Evolutionary conservation across 2,888 invertebrate species (phyloP).

Genomic region (Craniophora ligustri): DNA sequence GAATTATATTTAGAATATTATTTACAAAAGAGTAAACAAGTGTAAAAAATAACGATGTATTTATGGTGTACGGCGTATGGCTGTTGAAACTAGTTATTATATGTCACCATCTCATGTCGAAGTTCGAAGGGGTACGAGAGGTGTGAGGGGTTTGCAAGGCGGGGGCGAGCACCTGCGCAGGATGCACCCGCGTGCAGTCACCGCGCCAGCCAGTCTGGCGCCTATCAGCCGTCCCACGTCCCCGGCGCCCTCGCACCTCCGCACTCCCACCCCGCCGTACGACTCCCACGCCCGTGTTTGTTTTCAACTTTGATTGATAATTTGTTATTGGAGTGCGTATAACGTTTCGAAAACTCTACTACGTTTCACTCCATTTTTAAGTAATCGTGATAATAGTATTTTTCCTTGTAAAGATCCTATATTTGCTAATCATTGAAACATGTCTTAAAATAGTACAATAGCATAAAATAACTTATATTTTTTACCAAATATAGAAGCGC

Average conservation of each 20-base stretch:
- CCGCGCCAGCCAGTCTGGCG: slow-evolving; percentile 86
- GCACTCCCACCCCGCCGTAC: slow-evolving; percentile 46
- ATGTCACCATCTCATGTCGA: slow-evolving; percentile 59
- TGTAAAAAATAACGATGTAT: slow-evolving; percentile 4
- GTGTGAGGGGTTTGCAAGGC: slow-evolving; percentile 32
- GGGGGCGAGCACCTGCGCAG: slow-evolving; percentile 78
- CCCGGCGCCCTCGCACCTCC: slow-evolving; percentile 41
- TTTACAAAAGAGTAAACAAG: neutral
- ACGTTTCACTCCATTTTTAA: slow-evolving; percentile 49
- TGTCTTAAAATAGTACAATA: no score
- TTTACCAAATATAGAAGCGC: no score
- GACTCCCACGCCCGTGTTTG: slow-evolving; percentile 78
- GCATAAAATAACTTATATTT: no score
- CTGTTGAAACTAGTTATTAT: slow-evolving; percentile 30
- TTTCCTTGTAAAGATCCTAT: neutral
- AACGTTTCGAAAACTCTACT: slow-evolving; percentile 72
- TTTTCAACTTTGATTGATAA: slow-evolving; percentile 88
- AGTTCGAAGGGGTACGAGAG: slow-evolving; percentile 52
- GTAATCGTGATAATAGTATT: slow-evolving; percentile 35
- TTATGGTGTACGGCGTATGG: slow-evolving; percentile 5
- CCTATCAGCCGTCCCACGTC: slow-evolving; percentile 59
- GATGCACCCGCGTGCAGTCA: slow-evolving; percentile 74
- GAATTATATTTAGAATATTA: no score
- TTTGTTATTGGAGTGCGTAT: slow-evolving; percentile 85
- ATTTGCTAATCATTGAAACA: no score